Conservation (phyloP, 2,797 vertebrate species). For the Aulostomus chinensis region DNA sequence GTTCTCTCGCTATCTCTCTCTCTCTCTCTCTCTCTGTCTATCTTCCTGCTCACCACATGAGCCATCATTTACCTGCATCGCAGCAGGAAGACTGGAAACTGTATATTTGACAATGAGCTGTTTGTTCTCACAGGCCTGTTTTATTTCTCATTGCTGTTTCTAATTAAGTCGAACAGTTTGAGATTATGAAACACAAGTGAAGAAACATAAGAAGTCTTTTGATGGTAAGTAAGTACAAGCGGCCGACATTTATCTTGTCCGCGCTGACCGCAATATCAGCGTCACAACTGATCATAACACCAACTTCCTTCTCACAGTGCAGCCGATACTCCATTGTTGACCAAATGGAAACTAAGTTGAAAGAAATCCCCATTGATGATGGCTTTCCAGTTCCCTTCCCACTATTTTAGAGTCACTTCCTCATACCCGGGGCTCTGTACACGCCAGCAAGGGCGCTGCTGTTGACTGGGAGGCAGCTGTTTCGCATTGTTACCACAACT, state of each 20-base stretch:
- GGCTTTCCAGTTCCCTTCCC: conserved; percentile 59
- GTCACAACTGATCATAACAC: conserved; percentile 14
- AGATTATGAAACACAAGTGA: neutral
- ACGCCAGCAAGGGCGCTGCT: neutral
- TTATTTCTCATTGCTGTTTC: neutral
- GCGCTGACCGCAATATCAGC: too few relatives aligned
- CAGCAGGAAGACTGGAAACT: neutral
- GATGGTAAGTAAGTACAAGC: too few relatives aligned
- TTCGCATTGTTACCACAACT: conserved; percentile 8
- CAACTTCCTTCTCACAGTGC: conserved; percentile 32
- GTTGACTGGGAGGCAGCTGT: conserved; percentile 17
- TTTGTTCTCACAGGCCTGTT: neutral
- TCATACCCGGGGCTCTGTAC: conserved; percentile 11
- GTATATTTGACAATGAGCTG: neutral
- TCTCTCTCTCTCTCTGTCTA: neutral
- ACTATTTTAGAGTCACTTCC: conserved; percentile 51
- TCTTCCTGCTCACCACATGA: neutral
- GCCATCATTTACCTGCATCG: neutral
- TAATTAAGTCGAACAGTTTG: neutral
- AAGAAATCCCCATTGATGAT: conserved; percentile 63
- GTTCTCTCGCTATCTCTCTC: neutral
- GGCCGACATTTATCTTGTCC: too few relatives aligned
- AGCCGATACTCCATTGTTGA: conserved; percentile 32
- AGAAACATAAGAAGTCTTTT: too few relatives aligned
- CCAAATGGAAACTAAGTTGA: conserved; percentile 46